These are phyloP conservation scores for Trichechus manatus DNA, from an alignment of 2,113 vertebrate genomes.

Conservation along the genomic window DNA sequence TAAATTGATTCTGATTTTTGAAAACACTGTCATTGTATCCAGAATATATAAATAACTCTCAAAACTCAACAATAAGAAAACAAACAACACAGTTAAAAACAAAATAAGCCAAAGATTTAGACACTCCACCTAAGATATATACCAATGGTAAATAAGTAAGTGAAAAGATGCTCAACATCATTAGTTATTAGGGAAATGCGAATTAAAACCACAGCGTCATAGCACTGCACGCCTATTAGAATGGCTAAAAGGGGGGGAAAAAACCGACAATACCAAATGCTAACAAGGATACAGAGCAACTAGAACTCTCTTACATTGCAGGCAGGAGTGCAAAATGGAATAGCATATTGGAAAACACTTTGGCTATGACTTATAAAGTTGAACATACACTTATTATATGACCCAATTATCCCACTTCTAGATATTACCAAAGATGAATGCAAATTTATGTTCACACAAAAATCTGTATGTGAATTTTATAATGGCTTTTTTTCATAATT, in stretches of 20 bases:
- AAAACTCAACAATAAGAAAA: neutral
- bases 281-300: too few species aligned
- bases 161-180: neutral
- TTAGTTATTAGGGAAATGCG: too few species aligned
- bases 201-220: too few species aligned
- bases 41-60: conserved; percentile 10
- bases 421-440: too few species aligned
- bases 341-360: neutral
- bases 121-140: neutral
- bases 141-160: neutral
- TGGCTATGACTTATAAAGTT: neutral
- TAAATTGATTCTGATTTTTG: neutral
- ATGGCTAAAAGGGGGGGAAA: neutral
- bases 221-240: neutral
- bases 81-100: neutral
- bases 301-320: neutral
- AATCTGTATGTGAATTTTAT: too few species aligned
- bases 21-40: neutral
- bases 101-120: neutral
- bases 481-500: too few species aligned
- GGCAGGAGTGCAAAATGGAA: neutral
- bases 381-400: neutral
- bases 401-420: too few species aligned
- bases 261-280: neutral
- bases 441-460: too few species aligned